Base-by-base conservation (phyloP, 1,140 invertebrate species). In the Gryon sp. region DNA sequence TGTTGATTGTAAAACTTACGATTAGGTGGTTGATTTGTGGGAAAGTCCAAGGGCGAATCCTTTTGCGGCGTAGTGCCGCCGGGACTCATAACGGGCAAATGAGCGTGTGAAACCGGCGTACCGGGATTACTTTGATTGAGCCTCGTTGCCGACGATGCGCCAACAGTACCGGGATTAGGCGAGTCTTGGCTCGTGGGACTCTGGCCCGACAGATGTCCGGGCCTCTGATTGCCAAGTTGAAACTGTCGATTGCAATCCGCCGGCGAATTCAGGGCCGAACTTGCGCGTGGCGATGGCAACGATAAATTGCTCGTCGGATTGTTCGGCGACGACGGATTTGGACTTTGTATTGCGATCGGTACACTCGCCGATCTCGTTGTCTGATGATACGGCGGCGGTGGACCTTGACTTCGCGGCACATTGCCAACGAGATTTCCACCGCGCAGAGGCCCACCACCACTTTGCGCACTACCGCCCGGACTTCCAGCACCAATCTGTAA, bases 341-440 rank as follows among this genome's bases (percentile, higher is more conserved):
- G 92, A 74, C 92, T 93, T 80, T 93, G 92, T 65, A 92, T 90
- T 6, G 93, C 93, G 81, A 95, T 95, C 74, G 95, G 95, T 43
- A 96, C 95, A 77, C 94, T 95, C 11, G 95, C 94, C 34, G 94
- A 95, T 79, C 95, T 89, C 72, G 94, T 94, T 36, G 93, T 93
- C 82, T 93, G 93, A 84, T 94, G 94, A 88, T 95, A 95, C 8
- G 96, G 93, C 3, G 96, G 96, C 1, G 96, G 96, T 4, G 96
- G 95, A 5, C 95, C 95, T 88, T 96, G 95, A 66, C 91, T 91
- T 36, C 91, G 90, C 6, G 91, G 91, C 5, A 89, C 90, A 57
- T 89, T 88, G 60, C 90, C 92, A 19, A 84, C 84, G 28, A 90
- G 88, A 18, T 84, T 87, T 5, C 83, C 78, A 60, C 86, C 85